Evolutionary conservation across 1,140 invertebrate genomes (phyloP).

Genomic region (Zaprionus africanus): DNA sequence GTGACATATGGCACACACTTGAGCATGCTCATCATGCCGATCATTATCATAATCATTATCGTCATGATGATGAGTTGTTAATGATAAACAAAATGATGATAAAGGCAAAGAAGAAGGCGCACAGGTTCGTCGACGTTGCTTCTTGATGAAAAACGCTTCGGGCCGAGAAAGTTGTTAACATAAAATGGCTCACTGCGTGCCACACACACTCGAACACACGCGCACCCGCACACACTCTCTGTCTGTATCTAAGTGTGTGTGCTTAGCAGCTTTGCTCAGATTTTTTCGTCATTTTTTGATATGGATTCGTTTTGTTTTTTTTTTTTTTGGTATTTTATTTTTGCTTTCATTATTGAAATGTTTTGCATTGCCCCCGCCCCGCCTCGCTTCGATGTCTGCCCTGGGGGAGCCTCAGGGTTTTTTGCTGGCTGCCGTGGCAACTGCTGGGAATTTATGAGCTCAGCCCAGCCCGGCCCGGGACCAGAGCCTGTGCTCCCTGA

Average conservation of each 20-base stretch:
- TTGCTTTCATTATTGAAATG: constrained; percentile 53
- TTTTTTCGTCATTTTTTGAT: constrained; percentile 16
- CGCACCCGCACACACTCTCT: background rate
- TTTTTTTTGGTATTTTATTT: constrained; percentile 20
- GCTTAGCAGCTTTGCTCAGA: constrained; percentile 41
- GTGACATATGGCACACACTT: constrained; percentile 49
- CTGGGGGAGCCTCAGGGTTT: constrained; percentile 17
- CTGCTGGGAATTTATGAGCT: constrained; percentile 45
- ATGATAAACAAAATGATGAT: constrained; percentile 56
- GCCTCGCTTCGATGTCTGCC: constrained; percentile 12
- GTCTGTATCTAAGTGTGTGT: constrained; percentile 13
- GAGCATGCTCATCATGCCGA: constrained; percentile 20
- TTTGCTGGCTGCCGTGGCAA: constrained; percentile 25
- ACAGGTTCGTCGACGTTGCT: constrained; percentile 10
- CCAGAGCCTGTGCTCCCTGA: background rate
- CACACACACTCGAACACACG: constrained; percentile 18
- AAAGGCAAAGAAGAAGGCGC: constrained; percentile 17
- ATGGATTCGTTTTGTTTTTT: background rate
- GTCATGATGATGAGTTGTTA: constrained; percentile 50
- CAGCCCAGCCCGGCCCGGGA: background rate
- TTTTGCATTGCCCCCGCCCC: constrained; percentile 39
- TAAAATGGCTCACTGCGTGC: constrained; percentile 52
- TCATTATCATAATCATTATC: constrained; percentile 19
- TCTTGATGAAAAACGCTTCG: constrained; percentile 48
- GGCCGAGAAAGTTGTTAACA: constrained; percentile 58